Evolutionary conservation across 2,888 invertebrate species (phyloP).

Genomic region (Neoascia interrupta): DNA sequence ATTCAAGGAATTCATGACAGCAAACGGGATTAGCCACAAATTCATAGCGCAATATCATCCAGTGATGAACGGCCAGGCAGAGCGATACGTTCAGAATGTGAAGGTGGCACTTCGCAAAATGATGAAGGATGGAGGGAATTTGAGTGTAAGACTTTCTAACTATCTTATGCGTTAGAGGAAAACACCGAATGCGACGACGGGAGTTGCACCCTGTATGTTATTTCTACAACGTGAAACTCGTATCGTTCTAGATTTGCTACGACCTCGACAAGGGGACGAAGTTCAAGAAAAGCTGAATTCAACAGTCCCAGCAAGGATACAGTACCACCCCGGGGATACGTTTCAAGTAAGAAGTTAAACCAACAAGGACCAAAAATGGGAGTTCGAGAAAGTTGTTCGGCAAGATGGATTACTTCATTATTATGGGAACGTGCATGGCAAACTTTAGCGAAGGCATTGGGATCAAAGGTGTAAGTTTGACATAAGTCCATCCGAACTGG

Average conservation of each 20-base stretch:
- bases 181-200: conserved; percentile 31
- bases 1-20: background rate
- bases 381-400: conserved; percentile 19
- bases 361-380: conserved; percentile 28
- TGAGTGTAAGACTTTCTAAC: too few species aligned
- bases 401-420: conserved; percentile 23
- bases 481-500: too few species aligned
- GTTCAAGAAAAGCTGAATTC: conserved; percentile 4
- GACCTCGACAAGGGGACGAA: background rate
- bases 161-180: conserved; percentile 38
- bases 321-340: conserved; percentile 12
- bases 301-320: background rate
- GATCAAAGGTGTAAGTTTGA: conserved; percentile 24
- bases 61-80: conserved; percentile 69
- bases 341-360: conserved; percentile 22
- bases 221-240: conserved; percentile 28
- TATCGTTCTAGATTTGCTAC: conserved; percentile 18
- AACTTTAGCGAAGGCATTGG: conserved; percentile 20
- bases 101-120: conserved; percentile 42
- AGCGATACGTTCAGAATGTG: conserved; percentile 68
- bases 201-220: conserved; percentile 16
- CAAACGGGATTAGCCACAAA: background rate
- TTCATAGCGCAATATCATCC: conserved; percentile 24
- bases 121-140: conserved; percentile 1
- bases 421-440: conserved; percentile 14